Percentiles rank a stretch among this genome's conserved stretches.
phyloP scores from a whole-genome alignment of 35 echinoderm and acorn worm genomes.

The Apostichopus californicus region DNA sequence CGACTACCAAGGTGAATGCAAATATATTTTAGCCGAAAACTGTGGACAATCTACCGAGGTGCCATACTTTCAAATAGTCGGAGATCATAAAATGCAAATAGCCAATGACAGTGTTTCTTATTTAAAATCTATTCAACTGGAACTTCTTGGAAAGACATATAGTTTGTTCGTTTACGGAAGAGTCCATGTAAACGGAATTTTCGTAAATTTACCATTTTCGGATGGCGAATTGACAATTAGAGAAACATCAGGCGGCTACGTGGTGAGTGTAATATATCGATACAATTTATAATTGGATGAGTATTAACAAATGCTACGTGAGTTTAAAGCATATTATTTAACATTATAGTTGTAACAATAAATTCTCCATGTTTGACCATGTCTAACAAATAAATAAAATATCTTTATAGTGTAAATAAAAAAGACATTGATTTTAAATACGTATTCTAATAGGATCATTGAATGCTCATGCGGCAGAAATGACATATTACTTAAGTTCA shows the following conservation, averaged over 20 bases:
- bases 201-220: neutral
- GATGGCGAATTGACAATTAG: neutral
- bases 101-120: neutral
- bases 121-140: neutral
- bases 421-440: no score
- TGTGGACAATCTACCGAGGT: neutral
- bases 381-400: no score
- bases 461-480: no score
- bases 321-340: no score
- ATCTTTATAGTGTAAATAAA: no score
- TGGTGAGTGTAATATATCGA: neutral
- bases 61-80: neutral
- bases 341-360: no score
- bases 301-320: no score
- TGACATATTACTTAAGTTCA: no score
- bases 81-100: neutral
- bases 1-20: conserved; percentile 23
- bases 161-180: neutral
- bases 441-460: no score
- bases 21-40: conserved; percentile 2
- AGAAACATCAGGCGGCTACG: neutral
- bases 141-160: neutral
- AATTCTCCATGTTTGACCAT: no score
- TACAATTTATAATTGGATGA: no score
- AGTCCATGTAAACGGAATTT: conserved; percentile 26